phyloP scores from a whole-genome alignment of 1,140 invertebrate genomes.

The Patella vulgata region DNA sequence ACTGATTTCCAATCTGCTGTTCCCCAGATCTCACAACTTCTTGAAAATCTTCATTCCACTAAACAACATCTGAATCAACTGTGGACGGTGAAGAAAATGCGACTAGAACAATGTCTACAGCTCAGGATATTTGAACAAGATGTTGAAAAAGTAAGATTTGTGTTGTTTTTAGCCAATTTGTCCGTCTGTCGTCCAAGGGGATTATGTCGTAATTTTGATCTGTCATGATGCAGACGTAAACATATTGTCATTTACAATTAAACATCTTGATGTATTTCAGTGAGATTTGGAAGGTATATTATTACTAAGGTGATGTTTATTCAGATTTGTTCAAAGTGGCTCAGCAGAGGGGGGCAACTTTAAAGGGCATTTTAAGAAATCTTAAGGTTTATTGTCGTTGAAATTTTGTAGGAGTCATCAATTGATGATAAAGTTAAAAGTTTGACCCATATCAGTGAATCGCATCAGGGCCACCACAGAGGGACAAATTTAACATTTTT shows the following conservation, averaged over 20 bases:
- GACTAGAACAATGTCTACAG: conserved; percentile 93
- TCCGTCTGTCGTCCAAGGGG: neutral
- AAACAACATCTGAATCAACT: conserved; percentile 90
- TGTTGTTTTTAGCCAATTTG: neutral
- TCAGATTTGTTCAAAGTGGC: too few species aligned
- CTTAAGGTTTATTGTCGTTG: too few species aligned
- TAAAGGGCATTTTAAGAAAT: too few species aligned
- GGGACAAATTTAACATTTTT: too few species aligned
- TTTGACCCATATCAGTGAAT: too few species aligned
- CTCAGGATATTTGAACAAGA: conserved; percentile 95
- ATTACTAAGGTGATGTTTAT: too few species aligned
- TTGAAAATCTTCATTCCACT: conserved; percentile 85
- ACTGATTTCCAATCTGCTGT: conserved; percentile 74
- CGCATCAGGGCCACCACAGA: too few species aligned
- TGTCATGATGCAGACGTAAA: neutral
- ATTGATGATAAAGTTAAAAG: too few species aligned
- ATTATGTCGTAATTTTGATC: neutral
- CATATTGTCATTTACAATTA: neutral
- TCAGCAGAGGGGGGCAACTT: too few species aligned
- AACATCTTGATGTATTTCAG: neutral
- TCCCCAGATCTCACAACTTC: conserved; percentile 68
- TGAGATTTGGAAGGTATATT: too few species aligned
- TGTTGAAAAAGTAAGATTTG: conserved; percentile 83
- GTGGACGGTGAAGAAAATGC: conserved; percentile 78
- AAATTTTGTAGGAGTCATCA: too few species aligned